A percentile compares a stretch with the other conserved stretches of the same genome.
phyloP scores from a whole-genome alignment of 2,797 vertebrate species.

The Salmo trutta region DNA sequence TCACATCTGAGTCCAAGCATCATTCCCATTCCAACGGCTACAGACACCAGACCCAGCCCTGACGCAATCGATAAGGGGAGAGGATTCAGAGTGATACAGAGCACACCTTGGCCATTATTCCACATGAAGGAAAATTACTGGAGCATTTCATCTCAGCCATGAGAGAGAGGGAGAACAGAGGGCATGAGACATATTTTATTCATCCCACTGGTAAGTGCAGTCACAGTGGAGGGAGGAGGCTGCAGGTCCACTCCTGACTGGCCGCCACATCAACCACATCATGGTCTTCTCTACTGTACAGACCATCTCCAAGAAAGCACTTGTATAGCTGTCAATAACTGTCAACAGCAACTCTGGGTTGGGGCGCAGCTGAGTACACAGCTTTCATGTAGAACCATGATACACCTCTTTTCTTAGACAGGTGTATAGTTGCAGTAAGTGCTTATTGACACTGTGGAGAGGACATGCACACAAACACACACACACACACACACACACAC shows the following conservation, averaged over 20 bases:
- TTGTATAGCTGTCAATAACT: neutral
- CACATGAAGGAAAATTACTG: constrained; percentile 52
- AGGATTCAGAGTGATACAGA: constrained; percentile 23
- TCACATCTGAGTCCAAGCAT: neutral
- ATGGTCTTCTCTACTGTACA: neutral
- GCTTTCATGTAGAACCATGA: neutral
- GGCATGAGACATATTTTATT: constrained; percentile 48
- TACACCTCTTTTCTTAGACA: neutral
- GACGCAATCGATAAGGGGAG: constrained; percentile 21
- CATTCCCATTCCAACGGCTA: neutral
- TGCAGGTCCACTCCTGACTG: constrained; percentile 27
- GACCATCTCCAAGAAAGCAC: neutral
- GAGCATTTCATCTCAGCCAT: constrained; percentile 28
- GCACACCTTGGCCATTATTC: constrained; percentile 57
- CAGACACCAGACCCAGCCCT: neutral
- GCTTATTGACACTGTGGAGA: neutral
- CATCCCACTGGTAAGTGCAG: constrained; percentile 41
- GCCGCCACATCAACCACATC: neutral
- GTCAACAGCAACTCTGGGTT: neutral
- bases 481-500: no score
- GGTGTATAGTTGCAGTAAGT: neutral
- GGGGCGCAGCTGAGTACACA: neutral
- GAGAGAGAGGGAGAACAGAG: constrained; percentile 15
- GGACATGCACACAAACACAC: no score
- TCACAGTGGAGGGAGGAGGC: constrained; percentile 28